phyloP scores from a whole-genome alignment of 1,140 invertebrate species.

The Rhopalosiphum maidis region DNA sequence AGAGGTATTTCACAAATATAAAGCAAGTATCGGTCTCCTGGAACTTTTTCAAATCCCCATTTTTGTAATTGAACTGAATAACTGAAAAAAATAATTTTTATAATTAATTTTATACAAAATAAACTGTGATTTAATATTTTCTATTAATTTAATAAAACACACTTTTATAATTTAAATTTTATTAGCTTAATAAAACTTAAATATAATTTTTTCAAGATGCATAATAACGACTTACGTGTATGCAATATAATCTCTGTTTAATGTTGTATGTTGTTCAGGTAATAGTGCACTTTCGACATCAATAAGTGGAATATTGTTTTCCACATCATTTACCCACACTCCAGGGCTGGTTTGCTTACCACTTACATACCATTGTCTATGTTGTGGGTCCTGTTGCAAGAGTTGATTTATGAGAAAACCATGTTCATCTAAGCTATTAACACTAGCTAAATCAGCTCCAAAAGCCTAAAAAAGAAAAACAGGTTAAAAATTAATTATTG shows the following conservation, averaged over 20 bases:
- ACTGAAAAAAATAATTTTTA: constrained; percentile 63
- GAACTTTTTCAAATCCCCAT: constrained; percentile 85
- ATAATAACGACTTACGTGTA: constrained; percentile 65
- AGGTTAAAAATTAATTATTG: neutral
- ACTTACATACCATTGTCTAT: constrained; percentile 85
- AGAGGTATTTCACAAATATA: constrained; percentile 90
- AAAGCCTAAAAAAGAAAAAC: constrained; percentile 64
- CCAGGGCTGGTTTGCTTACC: constrained; percentile 75
- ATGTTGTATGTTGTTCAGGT: constrained; percentile 65
- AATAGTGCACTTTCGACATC: constrained; percentile 86
- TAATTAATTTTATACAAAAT: neutral
- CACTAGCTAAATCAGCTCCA: constrained; percentile 79
- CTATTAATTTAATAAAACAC: neutral
- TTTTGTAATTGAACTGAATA: constrained; percentile 75
- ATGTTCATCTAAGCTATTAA: constrained; percentile 86
- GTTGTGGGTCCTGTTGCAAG: constrained; percentile 81
- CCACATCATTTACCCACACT: constrained; percentile 84
- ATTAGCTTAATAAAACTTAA: neutral
- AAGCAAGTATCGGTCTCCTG: constrained; percentile 75
- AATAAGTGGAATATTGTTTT: constrained; percentile 72
- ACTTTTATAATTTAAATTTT: neutral
- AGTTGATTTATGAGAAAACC: constrained; percentile 81
- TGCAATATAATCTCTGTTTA: constrained; percentile 68
- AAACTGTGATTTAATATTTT: neutral
- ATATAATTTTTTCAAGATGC: neutral